phyloP scores from a whole-genome alignment of 2,113 vertebrate genomes.

The Tricholaema leucomelas region DNA sequence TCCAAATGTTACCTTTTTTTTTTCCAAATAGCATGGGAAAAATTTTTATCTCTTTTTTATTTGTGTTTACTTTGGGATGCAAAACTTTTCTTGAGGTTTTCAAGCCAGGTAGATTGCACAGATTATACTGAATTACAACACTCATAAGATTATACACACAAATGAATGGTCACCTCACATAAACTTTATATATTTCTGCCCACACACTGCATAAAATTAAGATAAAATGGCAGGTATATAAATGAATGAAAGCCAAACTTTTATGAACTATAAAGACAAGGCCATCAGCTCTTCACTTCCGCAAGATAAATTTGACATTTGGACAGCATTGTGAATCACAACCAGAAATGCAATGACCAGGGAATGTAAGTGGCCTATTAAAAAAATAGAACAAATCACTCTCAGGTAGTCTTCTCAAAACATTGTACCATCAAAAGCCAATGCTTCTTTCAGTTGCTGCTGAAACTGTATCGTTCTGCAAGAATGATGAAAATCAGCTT shows the following conservation, averaged over 20 bases:
- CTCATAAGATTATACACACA: background rate
- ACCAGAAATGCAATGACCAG: background rate
- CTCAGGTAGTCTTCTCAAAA: background rate
- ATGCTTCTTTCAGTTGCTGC: background rate
- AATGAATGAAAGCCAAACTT: background rate
- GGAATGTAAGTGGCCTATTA: background rate
- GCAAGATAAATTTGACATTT: conserved; percentile 19
- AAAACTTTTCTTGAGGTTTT: conserved; percentile 23
- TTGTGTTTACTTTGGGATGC: background rate
- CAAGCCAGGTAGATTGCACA: background rate
- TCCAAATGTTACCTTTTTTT: background rate
- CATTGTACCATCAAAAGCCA: background rate
- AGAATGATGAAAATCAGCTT: background rate
- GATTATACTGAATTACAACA: conserved; percentile 7
- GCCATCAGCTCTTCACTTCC: background rate
- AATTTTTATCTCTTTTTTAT: background rate
- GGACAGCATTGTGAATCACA: background rate
- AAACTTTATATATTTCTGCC: conserved; percentile 11
- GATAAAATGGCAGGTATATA: conserved; percentile 5
- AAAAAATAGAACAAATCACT: background rate
- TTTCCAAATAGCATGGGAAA: conserved; percentile 2
- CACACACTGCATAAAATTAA: conserved; percentile 13
- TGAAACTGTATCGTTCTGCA: background rate
- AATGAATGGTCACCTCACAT: conserved; percentile 14
- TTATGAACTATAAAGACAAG: conserved; percentile 49